Evolutionary conservation across 2,888 invertebrate species (phyloP), one percentile per base, ranked within the genome.

Genomic region (Tigriopus californicus): DNA sequence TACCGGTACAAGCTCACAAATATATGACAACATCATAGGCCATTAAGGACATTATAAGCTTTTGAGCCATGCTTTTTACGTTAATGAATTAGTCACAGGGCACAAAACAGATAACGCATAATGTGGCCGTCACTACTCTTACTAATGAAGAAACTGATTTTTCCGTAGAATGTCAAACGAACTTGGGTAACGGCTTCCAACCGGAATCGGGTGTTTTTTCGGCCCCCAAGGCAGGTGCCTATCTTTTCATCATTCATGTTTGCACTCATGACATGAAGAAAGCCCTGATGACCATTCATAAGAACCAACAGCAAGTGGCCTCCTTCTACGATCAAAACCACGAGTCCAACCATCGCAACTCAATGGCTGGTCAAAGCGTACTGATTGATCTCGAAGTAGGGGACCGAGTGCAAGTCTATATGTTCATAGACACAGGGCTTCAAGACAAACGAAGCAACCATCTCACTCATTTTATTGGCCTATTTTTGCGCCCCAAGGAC

Each of bases 241-340:
- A 59, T 41, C 22, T 49, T 10, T 59, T 59, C 20, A 53, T 49
- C n/a, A 25, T 59, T 40, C 52, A 59, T 41, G 52, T 59, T 6
- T 59, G 59, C 13, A 53, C 59, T 13, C 33, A 24, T 2, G 59
- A 59, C 41, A 49, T 49, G 48, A 15, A 24, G 12, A 59, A 59
- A 41, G 59, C 49, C 5, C 41, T 59, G 15, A 41, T 59, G 5
- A 53, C 59, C 10, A 24, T 59, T 47, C 22, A 52, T 13, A 33
- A 20, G 25, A 59, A 59, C 41, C 52, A 52, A 13, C 40, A 59
- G 22, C 33, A 59, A 52, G 41, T 59, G 12, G 59, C 59, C 1
- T 49, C 49, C n/a, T 59, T 59, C 25, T 59, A 59, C 22, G 59
- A 59, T 33, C 59, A 59, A 24, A 58, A 58, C 18, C 59, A 59